phyloP scores from a whole-genome alignment of 2,888 invertebrate species.

The Meandrusa payeni region DNA sequence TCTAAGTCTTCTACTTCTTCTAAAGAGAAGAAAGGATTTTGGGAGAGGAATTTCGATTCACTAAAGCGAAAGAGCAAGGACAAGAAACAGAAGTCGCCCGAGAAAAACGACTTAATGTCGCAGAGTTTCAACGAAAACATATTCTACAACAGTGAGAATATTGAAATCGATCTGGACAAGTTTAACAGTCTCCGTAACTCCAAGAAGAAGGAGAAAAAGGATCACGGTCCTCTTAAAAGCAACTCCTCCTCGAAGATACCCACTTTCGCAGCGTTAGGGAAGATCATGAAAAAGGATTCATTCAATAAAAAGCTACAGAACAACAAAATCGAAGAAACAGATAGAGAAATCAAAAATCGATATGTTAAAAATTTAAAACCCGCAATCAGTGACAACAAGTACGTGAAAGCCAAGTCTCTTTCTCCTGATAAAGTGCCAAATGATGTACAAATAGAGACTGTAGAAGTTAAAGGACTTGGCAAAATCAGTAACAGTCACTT shows the following conservation, averaged over 20 bases:
- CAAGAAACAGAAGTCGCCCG: slow-evolving; percentile 63
- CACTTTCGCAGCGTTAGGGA: slow-evolving; percentile 71
- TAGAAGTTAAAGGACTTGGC: slow-evolving; percentile 11
- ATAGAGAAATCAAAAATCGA: slow-evolving; percentile 46
- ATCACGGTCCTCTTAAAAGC: slow-evolving; percentile 57
- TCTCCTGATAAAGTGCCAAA: slow-evolving; percentile 60
- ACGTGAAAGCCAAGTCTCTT: slow-evolving; percentile 63
- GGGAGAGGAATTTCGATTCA: slow-evolving; percentile 78
- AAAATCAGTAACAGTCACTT: slow-evolving; percentile 25
- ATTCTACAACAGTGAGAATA: slow-evolving; percentile 70
- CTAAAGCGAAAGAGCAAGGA: slow-evolving; percentile 60
- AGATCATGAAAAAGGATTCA: slow-evolving; percentile 75
- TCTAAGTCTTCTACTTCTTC: slow-evolving; percentile 64
- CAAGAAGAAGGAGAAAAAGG: slow-evolving; percentile 63
- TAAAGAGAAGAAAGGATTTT: slow-evolving; percentile 77
- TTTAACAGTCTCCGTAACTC: slow-evolving; percentile 70
- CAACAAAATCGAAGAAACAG: slow-evolving; percentile 43
- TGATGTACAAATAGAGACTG: slow-evolving; percentile 50
- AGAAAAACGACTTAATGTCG: slow-evolving; percentile 74
- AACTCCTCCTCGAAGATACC: slow-evolving; percentile 74
- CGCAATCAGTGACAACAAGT: slow-evolving; percentile 59
- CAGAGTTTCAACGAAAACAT: slow-evolving; percentile 79
- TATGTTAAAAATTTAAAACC: slow-evolving; percentile 68
- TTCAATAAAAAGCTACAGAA: slow-evolving; percentile 59
- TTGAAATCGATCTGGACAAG: slow-evolving; percentile 71